Percentiles rank a stretch among this genome's conserved stretches.
Evolutionary conservation across 1,140 invertebrate genomes (phyloP).

Genomic region (Tetragnatha versicolor): DNA sequence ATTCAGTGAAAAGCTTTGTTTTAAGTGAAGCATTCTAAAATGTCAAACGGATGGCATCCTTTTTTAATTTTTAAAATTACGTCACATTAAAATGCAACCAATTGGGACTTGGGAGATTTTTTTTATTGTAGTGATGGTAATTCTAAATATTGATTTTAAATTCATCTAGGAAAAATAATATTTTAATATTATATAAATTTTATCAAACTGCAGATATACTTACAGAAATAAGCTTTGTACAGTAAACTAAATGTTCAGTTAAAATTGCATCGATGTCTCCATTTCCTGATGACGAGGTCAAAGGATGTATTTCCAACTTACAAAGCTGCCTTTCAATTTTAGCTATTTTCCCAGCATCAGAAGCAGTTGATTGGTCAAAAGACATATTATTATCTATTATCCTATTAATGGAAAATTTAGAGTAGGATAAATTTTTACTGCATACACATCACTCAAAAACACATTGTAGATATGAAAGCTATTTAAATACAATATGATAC

Average conservation of each 20-base stretch:
- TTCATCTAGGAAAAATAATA: too few species aligned
- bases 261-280: slow-evolving; percentile 36
- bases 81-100: too few species aligned
- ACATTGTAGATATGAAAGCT: not conserved
- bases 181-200: too few species aligned
- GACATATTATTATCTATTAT: not conserved
- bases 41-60: too few species aligned
- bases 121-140: too few species aligned
- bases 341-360: not conserved
- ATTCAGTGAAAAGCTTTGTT: too few species aligned
- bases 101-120: too few species aligned
- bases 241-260: slow-evolving; percentile 35
- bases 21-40: too few species aligned
- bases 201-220: not conserved
- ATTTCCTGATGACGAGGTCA: slow-evolving; percentile 36
- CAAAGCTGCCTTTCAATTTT: not conserved
- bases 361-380: slow-evolving; percentile 2
- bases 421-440: not conserved
- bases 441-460: too few species aligned
- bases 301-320: not conserved
- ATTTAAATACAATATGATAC: not conserved
- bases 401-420: not conserved
- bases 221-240: slow-evolving; percentile 33
- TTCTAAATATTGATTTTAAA: too few species aligned
- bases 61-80: too few species aligned